Percentiles rank a stretch among this genome's conserved stretches.
phyloP scores from a whole-genome alignment of 2,888 invertebrate species.

The Thereva nobilitata region DNA sequence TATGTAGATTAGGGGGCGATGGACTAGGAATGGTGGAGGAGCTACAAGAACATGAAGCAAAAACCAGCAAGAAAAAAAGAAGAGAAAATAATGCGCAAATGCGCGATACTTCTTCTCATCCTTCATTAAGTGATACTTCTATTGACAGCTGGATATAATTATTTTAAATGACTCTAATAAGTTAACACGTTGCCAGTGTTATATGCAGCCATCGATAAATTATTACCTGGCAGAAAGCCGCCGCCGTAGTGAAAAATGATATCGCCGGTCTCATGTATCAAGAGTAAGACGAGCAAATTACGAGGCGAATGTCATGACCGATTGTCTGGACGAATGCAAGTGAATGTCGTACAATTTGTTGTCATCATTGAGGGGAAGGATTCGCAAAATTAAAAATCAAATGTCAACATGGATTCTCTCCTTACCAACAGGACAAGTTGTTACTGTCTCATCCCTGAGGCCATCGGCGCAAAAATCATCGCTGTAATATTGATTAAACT shows the following conservation, averaged over 20 bases:
- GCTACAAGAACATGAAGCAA: no score
- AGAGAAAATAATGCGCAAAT: no score
- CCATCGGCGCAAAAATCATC: not conserved
- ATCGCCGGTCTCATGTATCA: constrained; percentile 1
- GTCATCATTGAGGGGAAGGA: not conserved
- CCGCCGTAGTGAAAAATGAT: constrained; percentile 16
- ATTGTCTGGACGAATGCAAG: constrained; percentile 12
- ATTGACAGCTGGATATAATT: not conserved
- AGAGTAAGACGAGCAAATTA: not conserved
- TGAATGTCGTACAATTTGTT: constrained; percentile 12
- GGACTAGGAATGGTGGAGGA: no score
- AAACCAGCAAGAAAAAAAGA: no score
- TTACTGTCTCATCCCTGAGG: not conserved
- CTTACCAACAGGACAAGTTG: no score
- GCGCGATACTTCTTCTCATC: no score
- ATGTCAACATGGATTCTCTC: no score
- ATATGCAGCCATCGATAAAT: constrained; percentile 1
- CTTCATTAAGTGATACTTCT: no score
- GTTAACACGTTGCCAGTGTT: not conserved
- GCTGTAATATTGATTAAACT: constrained; percentile 4
- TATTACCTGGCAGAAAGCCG: not conserved
- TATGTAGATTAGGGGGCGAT: constrained; percentile 5
- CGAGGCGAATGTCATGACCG: constrained; percentile 20
- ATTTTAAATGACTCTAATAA: constrained; percentile 10
- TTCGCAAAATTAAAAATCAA: not conserved